Percentiles rank a stretch among this genome's conserved stretches.
Conservation (phyloP, 2,797 vertebrate genomes). For the Clamator glandarius region DNA sequence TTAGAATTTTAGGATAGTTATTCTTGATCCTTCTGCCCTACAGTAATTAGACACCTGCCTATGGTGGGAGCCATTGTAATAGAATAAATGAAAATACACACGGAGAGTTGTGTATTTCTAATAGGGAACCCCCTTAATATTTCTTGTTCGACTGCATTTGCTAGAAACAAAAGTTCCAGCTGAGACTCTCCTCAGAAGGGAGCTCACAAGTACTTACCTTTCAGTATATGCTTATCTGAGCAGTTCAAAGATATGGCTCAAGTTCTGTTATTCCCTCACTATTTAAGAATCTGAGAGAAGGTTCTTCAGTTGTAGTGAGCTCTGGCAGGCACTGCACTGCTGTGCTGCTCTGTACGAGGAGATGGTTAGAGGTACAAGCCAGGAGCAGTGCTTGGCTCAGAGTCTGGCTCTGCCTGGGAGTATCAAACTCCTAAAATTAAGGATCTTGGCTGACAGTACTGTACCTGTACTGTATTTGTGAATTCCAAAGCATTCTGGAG, state of each 20-base stretch:
- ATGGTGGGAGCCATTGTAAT: neutral
- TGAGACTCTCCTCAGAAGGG: neutral
- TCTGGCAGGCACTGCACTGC: neutral
- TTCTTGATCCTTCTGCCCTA: neutral
- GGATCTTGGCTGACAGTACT: neutral
- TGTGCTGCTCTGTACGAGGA: neutral
- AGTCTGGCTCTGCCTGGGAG: neutral
- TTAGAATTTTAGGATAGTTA: neutral
- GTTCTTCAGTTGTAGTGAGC: neutral
- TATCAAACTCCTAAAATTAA: neutral
- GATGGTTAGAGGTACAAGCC: accelerated
- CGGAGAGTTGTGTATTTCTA: neutral
- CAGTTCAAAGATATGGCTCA: neutral
- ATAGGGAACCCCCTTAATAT: neutral
- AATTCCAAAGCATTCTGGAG: neutral
- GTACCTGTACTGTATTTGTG: neutral
- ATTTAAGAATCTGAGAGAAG: neutral
- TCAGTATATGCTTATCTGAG: neutral
- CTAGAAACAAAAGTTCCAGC: neutral
- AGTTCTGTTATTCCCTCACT: neutral
- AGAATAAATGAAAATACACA: neutral
- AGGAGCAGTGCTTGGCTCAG: neutral
- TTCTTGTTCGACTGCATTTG: neutral
- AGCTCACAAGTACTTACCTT: neutral
- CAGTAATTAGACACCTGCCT: neutral